A percentile compares a stretch with the other conserved stretches of the same genome.
Conservation (phyloP, 2,888 invertebrate genomes). For the Zygothrica quintamaculata region DNA sequence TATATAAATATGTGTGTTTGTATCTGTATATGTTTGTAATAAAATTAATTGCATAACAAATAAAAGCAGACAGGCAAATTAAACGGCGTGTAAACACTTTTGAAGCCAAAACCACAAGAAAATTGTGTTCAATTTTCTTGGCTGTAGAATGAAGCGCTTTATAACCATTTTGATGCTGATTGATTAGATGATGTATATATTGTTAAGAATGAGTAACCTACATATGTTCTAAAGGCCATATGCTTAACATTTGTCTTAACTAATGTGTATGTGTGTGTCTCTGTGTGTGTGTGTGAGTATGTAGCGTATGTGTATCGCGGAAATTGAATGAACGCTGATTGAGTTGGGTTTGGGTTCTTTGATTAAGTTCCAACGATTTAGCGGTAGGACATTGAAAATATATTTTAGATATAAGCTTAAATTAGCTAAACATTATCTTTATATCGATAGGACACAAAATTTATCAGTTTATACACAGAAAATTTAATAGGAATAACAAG, state of each 20-base stretch:
- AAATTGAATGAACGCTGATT: constrained; percentile 61
- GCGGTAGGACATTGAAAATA: constrained; percentile 10
- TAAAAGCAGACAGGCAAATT: constrained; percentile 75
- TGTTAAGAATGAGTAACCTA: constrained; percentile 17
- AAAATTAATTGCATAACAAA: constrained; percentile 78
- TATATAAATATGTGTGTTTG: constrained; percentile 6
- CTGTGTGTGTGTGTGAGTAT: constrained; percentile 7
- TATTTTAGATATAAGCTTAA: too few species aligned
- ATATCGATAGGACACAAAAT: too few species aligned
- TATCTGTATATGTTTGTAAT: constrained; percentile 51
- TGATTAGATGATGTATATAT: constrained; percentile 60
- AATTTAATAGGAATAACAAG: too few species aligned
- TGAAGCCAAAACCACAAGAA: constrained; percentile 58
- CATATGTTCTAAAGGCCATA: constrained; percentile 11
- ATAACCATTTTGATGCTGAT: constrained; percentile 66
- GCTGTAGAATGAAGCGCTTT: constrained; percentile 38
- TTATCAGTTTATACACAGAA: too few species aligned
- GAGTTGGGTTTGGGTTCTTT: constrained; percentile 40
- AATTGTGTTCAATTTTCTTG: constrained; percentile 51
- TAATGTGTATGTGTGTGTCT: too few species aligned
- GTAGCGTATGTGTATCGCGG: constrained; percentile 50
- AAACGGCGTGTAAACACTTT: constrained; percentile 78
- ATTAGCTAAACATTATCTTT: too few species aligned
- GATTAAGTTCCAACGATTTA: constrained; percentile 35
- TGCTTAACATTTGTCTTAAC: constrained; percentile 46